Percentiles rank a stretch among this genome's conserved stretches.
Conservation (phyloP, 1,140 invertebrate genomes). For the Polyergus mexicanus region DNA sequence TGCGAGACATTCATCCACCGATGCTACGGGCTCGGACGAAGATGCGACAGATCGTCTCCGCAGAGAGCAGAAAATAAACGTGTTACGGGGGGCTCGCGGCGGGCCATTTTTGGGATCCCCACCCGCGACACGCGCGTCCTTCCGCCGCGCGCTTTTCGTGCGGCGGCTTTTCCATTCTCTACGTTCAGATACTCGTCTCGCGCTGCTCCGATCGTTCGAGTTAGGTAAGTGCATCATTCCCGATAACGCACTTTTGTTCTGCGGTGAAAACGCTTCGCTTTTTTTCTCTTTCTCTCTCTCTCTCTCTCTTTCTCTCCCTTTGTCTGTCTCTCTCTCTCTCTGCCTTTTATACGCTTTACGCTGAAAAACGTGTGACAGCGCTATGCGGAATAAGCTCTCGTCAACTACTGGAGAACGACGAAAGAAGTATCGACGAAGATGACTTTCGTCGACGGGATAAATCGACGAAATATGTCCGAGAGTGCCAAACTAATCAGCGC, state of each 20-base stretch:
- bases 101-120: constrained; percentile 87
- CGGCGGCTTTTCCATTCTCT: constrained; percentile 68
- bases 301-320: constrained; percentile 12
- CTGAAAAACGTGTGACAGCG: not conserved
- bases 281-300: constrained; percentile 5
- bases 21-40: constrained; percentile 19
- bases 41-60: constrained; percentile 24
- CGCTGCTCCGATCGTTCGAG: constrained; percentile 82
- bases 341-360: constrained; percentile 25
- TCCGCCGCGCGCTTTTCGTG: constrained; percentile 38
- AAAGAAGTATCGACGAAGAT: constrained; percentile 17
- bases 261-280: constrained; percentile 51
- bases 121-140: constrained; percentile 65
- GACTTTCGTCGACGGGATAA: not conserved
- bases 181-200: constrained; percentile 83
- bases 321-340: constrained; percentile 5
- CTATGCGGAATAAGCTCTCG: constrained; percentile 12
- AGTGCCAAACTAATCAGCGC: not conserved
- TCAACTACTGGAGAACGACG: not conserved
- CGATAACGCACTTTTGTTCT: not conserved
- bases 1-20: not conserved
- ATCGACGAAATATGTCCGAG: not conserved
- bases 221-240: constrained; percentile 82
- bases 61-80: constrained; percentile 78
- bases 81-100: constrained; percentile 70